Conservation (phyloP, 2,888 invertebrate genomes). For the Ferrisia virgata region DNA sequence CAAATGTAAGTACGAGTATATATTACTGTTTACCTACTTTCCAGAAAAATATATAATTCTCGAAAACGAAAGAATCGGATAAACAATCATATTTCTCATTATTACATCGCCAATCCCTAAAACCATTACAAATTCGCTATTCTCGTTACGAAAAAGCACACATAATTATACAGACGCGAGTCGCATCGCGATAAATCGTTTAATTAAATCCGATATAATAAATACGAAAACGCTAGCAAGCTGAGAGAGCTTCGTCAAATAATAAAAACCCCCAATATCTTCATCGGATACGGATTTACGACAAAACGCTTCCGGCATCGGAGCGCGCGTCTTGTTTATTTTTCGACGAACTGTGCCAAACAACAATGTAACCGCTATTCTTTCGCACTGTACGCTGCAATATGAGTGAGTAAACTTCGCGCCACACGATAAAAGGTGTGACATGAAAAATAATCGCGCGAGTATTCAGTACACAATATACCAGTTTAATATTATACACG, state of each 20-base stretch:
- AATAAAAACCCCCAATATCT: not conserved
- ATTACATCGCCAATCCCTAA: not conserved
- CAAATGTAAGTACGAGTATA: not conserved
- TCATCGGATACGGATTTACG: not conserved
- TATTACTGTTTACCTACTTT: not conserved
- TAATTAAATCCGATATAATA: not conserved
- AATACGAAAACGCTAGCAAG: not conserved
- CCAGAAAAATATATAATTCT: not conserved
- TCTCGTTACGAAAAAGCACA: not conserved
- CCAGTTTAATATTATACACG: too few relatives aligned
- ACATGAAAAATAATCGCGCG: not conserved
- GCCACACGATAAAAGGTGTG: not conserved
- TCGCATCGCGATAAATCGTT: not conserved
- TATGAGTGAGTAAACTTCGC: not conserved
- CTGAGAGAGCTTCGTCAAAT: not conserved
- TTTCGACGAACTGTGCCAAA: not conserved
- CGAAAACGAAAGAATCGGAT: not conserved
- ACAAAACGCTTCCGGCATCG: not conserved
- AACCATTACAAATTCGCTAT: not conserved
- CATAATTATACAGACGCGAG: not conserved
- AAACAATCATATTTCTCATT: not conserved
- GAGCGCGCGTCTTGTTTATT: not conserved
- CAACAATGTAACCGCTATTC: conserved; percentile 9
- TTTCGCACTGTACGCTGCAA: not conserved
- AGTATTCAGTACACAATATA: not conserved